Evolutionary conservation across 2,113 vertebrate species (phyloP).

Genomic region (Poeciliopsis occidentalis): DNA sequence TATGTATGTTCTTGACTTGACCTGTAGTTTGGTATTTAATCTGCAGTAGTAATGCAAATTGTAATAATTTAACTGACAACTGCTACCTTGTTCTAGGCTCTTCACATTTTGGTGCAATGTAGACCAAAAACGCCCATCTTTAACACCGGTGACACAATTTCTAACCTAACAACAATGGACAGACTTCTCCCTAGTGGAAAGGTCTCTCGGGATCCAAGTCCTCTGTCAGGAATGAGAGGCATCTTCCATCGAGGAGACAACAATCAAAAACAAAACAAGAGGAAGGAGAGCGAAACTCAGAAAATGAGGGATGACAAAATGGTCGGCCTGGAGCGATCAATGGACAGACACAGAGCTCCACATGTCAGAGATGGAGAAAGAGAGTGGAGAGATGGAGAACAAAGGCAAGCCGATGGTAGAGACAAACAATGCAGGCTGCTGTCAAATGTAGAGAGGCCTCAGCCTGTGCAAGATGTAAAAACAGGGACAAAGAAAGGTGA

Average conservation of each 20-base stretch:
- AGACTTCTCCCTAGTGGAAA: slow-evolving; percentile 63
- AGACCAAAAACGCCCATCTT: slow-evolving; percentile 69
- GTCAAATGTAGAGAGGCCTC: slow-evolving; percentile 25
- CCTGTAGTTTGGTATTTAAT: not conserved
- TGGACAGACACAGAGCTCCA: slow-evolving; percentile 39
- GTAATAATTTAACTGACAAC: slow-evolving; percentile 5
- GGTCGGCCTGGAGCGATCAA: slow-evolving; percentile 29
- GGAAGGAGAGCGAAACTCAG: slow-evolving; percentile 52
- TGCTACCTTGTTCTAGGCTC: slow-evolving; percentile 63
- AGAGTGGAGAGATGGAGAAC: slow-evolving; percentile 52
- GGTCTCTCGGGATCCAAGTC: slow-evolving; percentile 64
- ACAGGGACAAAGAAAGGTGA: slow-evolving; percentile 59
- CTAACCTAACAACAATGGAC: slow-evolving; percentile 60
- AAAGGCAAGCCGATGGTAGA: slow-evolving; percentile 36
- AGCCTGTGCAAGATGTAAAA: slow-evolving; percentile 27
- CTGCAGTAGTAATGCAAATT: slow-evolving; percentile 1
- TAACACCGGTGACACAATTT: slow-evolving; percentile 59
- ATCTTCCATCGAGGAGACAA: slow-evolving; percentile 53
- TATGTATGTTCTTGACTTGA: not conserved
- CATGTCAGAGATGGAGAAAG: slow-evolving; percentile 46
- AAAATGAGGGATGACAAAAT: slow-evolving; percentile 48
- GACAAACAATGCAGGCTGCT: slow-evolving; percentile 39
- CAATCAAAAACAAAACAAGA: slow-evolving; percentile 49
- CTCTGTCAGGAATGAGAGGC: slow-evolving; percentile 45
- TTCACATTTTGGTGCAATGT: slow-evolving; percentile 74